Evolutionary conservation across 2,888 invertebrate genomes (phyloP).

Genomic region (Endotricha flammealis): DNA sequence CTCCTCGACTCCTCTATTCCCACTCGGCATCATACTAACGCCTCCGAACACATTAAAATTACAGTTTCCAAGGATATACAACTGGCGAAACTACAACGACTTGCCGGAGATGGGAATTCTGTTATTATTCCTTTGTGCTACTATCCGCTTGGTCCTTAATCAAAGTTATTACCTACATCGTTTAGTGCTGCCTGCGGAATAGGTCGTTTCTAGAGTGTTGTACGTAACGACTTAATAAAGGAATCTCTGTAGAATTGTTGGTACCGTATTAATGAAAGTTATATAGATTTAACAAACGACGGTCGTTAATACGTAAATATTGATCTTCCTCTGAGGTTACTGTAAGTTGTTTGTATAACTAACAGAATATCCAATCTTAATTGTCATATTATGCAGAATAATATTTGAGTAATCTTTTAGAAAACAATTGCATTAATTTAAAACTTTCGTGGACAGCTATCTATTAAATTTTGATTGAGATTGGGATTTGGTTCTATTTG

Average conservation of each 20-base stretch:
- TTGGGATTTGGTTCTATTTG: too few relatives aligned
- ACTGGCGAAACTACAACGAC: slow-evolving; percentile 57
- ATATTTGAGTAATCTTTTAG: too few relatives aligned
- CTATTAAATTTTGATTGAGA: too few relatives aligned
- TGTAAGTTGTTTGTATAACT: neutral
- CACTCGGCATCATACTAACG: slow-evolving; percentile 54
- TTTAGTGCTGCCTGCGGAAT: slow-evolving; percentile 43
- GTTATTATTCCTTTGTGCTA: slow-evolving; percentile 71
- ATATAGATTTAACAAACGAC: neutral
- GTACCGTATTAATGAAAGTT: neutral
- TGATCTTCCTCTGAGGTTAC: neutral
- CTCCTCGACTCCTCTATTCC: slow-evolving; percentile 44
- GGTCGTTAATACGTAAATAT: neutral
- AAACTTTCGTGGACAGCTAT: too few relatives aligned
- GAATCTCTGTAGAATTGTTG: slow-evolving; percentile 12
- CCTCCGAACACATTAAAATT: slow-evolving; percentile 72
- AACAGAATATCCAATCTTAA: too few relatives aligned
- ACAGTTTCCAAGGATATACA: slow-evolving; percentile 67
- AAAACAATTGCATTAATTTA: too few relatives aligned
- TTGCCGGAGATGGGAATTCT: slow-evolving; percentile 57
- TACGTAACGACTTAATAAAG: slow-evolving; percentile 30
- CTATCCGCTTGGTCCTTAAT: slow-evolving; percentile 56
- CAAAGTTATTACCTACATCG: slow-evolving; percentile 64
- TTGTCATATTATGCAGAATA: too few relatives aligned
- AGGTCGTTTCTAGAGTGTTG: slow-evolving; percentile 35